phyloP scores from a whole-genome alignment of 1,140 invertebrate genomes.

The Lepidurus arcticus region DNA sequence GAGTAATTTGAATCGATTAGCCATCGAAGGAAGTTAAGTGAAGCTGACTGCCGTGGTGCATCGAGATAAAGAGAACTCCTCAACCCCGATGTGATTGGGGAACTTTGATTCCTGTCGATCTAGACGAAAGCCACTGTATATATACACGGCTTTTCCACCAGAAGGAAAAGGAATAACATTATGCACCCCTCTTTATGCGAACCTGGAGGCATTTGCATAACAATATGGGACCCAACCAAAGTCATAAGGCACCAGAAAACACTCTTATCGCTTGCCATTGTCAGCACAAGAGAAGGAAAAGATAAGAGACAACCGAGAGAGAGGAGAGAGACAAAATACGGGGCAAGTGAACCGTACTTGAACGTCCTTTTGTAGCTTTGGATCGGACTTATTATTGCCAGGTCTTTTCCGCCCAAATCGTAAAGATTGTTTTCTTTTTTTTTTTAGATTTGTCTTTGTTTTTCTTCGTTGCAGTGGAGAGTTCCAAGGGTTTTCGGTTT shows the following conservation, averaged over 20 bases:
- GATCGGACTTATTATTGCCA: too few species aligned
- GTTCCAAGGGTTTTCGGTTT: neutral
- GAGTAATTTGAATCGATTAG: constrained; percentile 16
- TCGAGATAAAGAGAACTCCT: neutral
- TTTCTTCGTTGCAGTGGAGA: neutral
- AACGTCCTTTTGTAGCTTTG: neutral
- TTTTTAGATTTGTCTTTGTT: too few species aligned
- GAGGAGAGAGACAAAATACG: neutral
- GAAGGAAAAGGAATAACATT: neutral
- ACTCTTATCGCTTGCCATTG: neutral
- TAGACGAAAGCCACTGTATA: neutral
- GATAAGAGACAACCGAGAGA: neutral
- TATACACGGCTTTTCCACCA: neutral
- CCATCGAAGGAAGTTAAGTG: neutral
- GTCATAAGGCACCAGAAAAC: constrained; percentile 8
- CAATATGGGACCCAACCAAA: constrained; percentile 2
- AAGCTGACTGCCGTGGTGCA: neutral
- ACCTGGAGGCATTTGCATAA: constrained; percentile 11
- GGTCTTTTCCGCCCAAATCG: too few species aligned
- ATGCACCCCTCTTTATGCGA: constrained; percentile 7
- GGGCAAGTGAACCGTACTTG: neutral
- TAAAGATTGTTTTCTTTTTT: too few species aligned
- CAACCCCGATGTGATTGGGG: too few species aligned
- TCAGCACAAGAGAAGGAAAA: neutral
- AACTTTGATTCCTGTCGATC: neutral